These are phyloP conservation scores for Carcina quercana DNA, from an alignment of 2,888 invertebrate species.

Conservation along the genomic window DNA sequence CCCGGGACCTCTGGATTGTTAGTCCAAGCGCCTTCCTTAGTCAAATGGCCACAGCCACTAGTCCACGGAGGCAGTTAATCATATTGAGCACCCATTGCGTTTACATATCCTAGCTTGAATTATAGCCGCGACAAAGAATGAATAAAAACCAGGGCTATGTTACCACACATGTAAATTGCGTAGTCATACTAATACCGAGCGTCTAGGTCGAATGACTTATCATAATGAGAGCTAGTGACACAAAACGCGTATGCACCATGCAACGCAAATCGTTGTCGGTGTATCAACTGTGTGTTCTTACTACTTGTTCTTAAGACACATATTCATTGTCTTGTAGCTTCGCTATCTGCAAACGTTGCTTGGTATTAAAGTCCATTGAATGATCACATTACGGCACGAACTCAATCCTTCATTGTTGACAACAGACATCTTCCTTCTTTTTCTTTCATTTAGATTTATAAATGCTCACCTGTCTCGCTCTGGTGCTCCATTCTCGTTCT, in stretches of 20 bases:
- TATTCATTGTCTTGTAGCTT: constrained; percentile 16
- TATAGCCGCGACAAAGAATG: no score
- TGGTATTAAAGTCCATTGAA: constrained; percentile 46
- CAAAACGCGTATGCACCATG: constrained; percentile 28
- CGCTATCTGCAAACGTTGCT: constrained; percentile 20
- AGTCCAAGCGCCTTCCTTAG: no score
- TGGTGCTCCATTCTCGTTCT: constrained; percentile 11
- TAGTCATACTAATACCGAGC: no score
- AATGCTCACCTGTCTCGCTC: constrained; percentile 17
- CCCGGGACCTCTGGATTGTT: no score
- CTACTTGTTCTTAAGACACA: constrained; percentile 13
- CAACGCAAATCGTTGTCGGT: constrained; percentile 3
- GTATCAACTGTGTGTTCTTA: constrained; percentile 9
- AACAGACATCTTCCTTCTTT: constrained; percentile 21
- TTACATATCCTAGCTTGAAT: no score
- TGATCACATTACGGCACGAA: constrained; percentile 55
- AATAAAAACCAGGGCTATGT: no score
- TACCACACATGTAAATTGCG: no score
- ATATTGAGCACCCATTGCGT: no score
- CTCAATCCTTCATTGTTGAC: constrained; percentile 55
- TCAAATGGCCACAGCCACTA: no score
- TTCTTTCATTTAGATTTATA: constrained; percentile 12
- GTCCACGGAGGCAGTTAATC: no score
- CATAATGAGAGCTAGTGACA: constrained; percentile 55
- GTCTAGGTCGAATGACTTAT: constrained; percentile 34